Base-by-base conservation (phyloP, 2,888 invertebrate genomes). In the Schrankia costaestrigalis region DNA sequence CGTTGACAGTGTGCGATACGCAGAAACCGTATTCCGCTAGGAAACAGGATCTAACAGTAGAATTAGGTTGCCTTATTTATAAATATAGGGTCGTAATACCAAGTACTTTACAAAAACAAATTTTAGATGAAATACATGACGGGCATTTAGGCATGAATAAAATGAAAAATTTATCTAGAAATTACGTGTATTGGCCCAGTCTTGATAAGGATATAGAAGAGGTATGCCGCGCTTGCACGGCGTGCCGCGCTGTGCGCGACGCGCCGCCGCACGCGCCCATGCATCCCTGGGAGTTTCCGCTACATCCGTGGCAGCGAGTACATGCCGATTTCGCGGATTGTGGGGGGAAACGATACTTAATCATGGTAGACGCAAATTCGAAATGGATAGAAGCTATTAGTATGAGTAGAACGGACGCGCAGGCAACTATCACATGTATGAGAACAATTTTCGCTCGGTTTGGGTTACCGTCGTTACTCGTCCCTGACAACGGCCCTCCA, bases 401-500 rank as follows among this genome's bases (percentile, higher is more conserved):
- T 4, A 26, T 26, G 26, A 4, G 3, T 2, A 3, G 9, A 4
- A 26, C 26, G 6, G 5, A 12, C n/a, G 26, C 26, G 3, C 5
- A 12, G 7, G 8, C 14, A 3, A 26, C 26, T 4, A 26, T 13
- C n/a, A 26, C 1, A 3, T 13, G 9, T 3, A 3, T 26, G 4
- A 26, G 13, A 14, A 2, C 14, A 1, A 14, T 26, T 10, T 26
- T 26, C 14, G 26, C 14, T 13, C 13, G 26, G 1, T 26, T 26
- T 9, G 26, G 26, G 8, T 13, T 26, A 7, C 38, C 34, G 1
- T 14, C 29, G 0, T 8, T 18, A 7, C 14, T 42, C 3, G 35
- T 42, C 7, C 31, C 34, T 0, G 37, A 46, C 14, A 26, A 26
- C 9, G 26, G 26, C 9, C 14, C 26, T 10, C 26, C 37, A 22